These are phyloP conservation scores for Onthophagus taurus DNA, from an alignment of 1,140 invertebrate species.

Conservation along the genomic window DNA sequence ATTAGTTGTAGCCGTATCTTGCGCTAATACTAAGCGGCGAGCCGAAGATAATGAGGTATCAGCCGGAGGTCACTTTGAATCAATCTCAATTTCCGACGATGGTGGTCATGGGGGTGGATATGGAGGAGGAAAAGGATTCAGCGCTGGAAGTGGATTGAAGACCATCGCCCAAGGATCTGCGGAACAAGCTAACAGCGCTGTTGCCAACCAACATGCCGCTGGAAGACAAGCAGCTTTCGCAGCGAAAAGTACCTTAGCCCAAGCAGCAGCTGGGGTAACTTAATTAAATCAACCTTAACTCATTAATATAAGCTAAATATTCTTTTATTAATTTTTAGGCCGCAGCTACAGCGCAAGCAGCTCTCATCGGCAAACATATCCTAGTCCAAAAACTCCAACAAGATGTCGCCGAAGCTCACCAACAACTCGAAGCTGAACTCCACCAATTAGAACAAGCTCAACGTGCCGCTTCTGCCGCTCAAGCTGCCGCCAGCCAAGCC, in stretches of 20 bases:
- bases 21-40: neutral
- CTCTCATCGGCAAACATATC: conserved; percentile 9
- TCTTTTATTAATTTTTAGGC: neutral
- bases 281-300: neutral
- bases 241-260: conserved; percentile 8
- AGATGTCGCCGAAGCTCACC: conserved; percentile 8
- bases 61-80: conserved; percentile 1
- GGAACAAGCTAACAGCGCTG: conserved; percentile 7
- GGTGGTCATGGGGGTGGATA: conserved; percentile 1
- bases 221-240: conserved; percentile 9
- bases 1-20: neutral
- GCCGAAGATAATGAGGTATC: conserved; percentile 2
- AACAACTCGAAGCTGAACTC: conserved; percentile 6
- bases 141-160: conserved; percentile 9
- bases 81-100: neutral
- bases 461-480: neutral
- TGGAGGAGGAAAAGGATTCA: conserved; percentile 7
- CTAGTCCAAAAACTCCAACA: conserved; percentile 9
- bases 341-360: conserved; percentile 8
- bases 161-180: conserved; percentile 11
- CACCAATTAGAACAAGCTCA: conserved; percentile 6
- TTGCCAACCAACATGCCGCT: conserved; percentile 7
- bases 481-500: conserved; percentile 1
- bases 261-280: conserved; percentile 9
- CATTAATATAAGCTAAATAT: neutral